Evolutionary conservation across 2,113 vertebrate species (phyloP).

Genomic region (Aphyosemion australe): DNA sequence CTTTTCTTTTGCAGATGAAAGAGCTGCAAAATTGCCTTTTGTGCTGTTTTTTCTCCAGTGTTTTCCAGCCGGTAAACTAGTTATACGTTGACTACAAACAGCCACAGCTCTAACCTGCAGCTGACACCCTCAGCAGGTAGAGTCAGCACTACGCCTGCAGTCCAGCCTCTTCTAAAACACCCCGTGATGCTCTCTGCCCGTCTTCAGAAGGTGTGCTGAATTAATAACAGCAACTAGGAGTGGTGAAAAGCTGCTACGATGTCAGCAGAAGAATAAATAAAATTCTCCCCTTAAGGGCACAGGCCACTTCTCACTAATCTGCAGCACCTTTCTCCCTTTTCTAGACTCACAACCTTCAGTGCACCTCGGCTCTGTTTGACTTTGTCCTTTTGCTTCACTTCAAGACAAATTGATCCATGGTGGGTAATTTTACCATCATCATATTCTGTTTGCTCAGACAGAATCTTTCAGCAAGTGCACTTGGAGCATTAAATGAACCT

Average conservation of each 20-base stretch:
- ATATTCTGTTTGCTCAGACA: constrained; percentile 17
- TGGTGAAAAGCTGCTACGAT: not conserved
- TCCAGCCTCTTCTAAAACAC: constrained; percentile 9
- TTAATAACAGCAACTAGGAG: constrained; percentile 42
- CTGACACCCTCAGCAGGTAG: constrained; percentile 28
- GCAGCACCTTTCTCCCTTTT: not conserved
- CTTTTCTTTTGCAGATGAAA: constrained; percentile 28
- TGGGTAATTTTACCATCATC: not conserved
- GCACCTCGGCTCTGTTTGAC: constrained; percentile 15
- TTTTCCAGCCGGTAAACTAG: constrained; percentile 23
- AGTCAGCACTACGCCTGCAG: constrained; percentile 42
- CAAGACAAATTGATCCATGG: constrained; percentile 7
- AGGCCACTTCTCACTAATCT: not conserved
- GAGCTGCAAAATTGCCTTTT: constrained; percentile 10
- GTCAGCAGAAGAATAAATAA: constrained; percentile 12
- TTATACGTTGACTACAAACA: constrained; percentile 10
- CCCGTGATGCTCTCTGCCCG: constrained; percentile 2
- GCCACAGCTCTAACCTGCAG: constrained; percentile 29
- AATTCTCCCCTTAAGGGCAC: constrained; percentile 7
- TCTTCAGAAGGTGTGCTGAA: constrained; percentile 42
- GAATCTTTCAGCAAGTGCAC: not conserved
- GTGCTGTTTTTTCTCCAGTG: not conserved
- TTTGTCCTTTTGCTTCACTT: constrained; percentile 11
- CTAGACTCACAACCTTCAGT: not conserved
- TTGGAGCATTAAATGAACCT: not conserved